phyloP scores from a whole-genome alignment of 2,113 vertebrate species.

The Macquaria australasica region DNA sequence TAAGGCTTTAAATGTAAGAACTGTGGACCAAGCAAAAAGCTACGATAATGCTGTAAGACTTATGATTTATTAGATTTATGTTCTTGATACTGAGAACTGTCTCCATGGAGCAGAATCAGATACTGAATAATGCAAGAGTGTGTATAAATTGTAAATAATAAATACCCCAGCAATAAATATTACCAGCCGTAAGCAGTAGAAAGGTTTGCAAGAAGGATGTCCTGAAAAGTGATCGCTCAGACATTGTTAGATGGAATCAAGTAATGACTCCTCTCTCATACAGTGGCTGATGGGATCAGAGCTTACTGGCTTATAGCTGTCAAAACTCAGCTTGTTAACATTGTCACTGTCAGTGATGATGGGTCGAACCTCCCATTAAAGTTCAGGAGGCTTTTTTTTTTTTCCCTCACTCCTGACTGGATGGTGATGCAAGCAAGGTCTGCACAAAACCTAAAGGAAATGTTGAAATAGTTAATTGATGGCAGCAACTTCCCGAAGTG shows the following conservation, averaged over 20 bases:
- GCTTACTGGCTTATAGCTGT: neutral
- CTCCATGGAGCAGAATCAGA: neutral
- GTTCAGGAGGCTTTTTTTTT: neutral
- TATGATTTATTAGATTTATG: too few species aligned
- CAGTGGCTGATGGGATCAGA: neutral
- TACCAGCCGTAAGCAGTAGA: neutral
- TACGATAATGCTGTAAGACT: neutral
- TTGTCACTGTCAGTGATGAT: neutral
- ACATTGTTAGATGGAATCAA: neutral
- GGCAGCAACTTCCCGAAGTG: conserved; percentile 17
- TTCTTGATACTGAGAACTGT: neutral
- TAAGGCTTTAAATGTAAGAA: neutral
- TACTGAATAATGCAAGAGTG: conserved; percentile 35
- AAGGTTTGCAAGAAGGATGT: neutral
- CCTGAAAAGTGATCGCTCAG: conserved; percentile 18
- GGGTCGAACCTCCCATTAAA: neutral
- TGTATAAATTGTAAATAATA: conserved; percentile 49
- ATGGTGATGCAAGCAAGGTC: conserved; percentile 11
- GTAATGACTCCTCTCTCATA: neutral
- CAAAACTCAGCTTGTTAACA: neutral
- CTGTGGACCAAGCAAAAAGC: neutral
- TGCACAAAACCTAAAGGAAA: neutral
- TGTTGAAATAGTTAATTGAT: neutral
- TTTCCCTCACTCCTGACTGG: neutral
- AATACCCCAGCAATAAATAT: conserved; percentile 20